Evolutionary conservation across 1,140 invertebrate genomes (phyloP), one percentile per base, ranked within the genome.

Genomic region (Palaemon carinicauda): DNA sequence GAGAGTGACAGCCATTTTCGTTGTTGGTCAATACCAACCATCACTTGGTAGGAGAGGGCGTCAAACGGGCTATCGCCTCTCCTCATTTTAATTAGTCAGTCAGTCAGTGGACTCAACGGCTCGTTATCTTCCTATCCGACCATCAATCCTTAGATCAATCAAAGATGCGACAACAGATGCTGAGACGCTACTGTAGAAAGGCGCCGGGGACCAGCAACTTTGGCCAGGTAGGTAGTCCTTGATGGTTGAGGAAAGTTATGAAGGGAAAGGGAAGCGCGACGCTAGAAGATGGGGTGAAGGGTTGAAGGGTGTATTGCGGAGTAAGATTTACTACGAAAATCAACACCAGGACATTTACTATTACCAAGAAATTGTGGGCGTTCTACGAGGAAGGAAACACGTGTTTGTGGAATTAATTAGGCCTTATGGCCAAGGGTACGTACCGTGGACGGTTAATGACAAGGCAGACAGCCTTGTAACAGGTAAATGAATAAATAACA

Each of bases 61-160:
- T 77, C 53, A 84, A 84, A 77, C 41, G 41, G 41, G 82, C 60
- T 84, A 84, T 84, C 82, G 17, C 73, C 71, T 50, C 19, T 77
- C 82, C 41, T 84, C 51, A 84, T 84, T 84, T 83, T 77, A 84
- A 84, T 84, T 84, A 84, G 73, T 84, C 82, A 84, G 82, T 84
- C 82, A 84, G 71, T 84, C 82, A 77, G 73, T 77, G 53, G 71
- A 60, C 82, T 74, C 41, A 27, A 52, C 73, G 60, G 14, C 73
- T 52, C 50, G 33, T 65, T 77, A 84, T 84, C 82, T 77, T 33
- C 17, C 73, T 73, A 78, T 84, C 73, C 73, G 65, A 19, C 73
- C 71, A 53, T 84, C 82, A 77, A 77, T 77, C 82, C 51, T 12
- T 5, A 51, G 19, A 77, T 84, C 82, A 71, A 75, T 83, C 69